Evolutionary conservation across 2,113 vertebrate genomes (phyloP).

Genomic region (Pollachius pollachius): DNA sequence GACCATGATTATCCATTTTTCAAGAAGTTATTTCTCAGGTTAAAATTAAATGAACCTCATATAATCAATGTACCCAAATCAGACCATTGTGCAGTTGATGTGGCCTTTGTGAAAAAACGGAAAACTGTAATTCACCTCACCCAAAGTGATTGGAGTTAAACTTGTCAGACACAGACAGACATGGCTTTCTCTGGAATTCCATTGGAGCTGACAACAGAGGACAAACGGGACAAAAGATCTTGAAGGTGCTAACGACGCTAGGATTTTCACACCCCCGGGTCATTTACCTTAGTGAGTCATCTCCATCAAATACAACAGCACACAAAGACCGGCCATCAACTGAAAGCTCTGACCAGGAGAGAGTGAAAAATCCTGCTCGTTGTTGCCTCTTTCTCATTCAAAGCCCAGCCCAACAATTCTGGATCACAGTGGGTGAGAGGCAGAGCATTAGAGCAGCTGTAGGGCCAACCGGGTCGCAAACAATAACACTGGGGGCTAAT

Average conservation of each 20-base stretch:
- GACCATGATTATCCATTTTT: too few species aligned
- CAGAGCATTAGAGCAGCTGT: constrained; percentile 7
- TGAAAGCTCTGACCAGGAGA: constrained; percentile 30
- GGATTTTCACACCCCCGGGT: constrained; percentile 60
- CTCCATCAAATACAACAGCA: constrained; percentile 57
- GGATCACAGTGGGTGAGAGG: constrained; percentile 28
- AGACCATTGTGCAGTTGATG: too few species aligned
- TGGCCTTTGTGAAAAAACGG: not conserved
- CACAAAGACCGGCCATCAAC: constrained; percentile 61
- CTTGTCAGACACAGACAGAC: constrained; percentile 13
- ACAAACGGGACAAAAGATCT: constrained; percentile 53
- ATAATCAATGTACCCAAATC: too few species aligned
- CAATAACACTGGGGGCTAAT: constrained; percentile 10
- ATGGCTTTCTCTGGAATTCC: constrained; percentile 35
- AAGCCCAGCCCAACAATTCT: constrained; percentile 35
- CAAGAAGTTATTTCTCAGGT: too few species aligned
- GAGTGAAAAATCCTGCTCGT: constrained; percentile 13
- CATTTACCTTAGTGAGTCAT: constrained; percentile 51
- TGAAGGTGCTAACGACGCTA: constrained; percentile 58
- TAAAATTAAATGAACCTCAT: too few species aligned
- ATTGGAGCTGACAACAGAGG: constrained; percentile 43
- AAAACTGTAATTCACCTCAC: not conserved
- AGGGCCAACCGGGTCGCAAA: not conserved
- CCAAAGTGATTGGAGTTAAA: not conserved
- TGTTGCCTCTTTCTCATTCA: constrained; percentile 51